Percentiles rank a stretch among this genome's conserved stretches.
Evolutionary conservation across 2,888 invertebrate species (phyloP).

Genomic region (Mesodorylaimus sp.): DNA sequence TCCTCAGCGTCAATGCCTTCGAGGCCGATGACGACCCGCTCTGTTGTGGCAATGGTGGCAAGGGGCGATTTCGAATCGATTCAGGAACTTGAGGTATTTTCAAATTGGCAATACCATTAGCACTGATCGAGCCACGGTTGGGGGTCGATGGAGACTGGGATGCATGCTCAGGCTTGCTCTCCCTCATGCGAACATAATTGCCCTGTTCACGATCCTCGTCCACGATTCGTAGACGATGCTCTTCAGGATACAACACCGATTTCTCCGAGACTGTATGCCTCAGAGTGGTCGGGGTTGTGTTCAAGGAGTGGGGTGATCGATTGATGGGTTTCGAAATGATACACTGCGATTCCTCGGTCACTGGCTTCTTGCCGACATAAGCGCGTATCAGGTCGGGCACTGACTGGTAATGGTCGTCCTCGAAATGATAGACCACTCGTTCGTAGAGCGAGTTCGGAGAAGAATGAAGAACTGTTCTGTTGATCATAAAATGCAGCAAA

Average conservation of each 20-base stretch:
- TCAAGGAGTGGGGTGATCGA: neutral
- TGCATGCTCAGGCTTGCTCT: too few relatives aligned
- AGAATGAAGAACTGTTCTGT: too few relatives aligned
- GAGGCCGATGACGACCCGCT: too few relatives aligned
- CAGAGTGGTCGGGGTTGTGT: neutral
- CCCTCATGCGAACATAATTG: neutral
- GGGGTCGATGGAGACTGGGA: neutral
- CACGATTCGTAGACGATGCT: too few relatives aligned
- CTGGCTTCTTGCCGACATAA: neutral
- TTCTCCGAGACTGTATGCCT: too few relatives aligned
- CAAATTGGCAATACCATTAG: neutral
- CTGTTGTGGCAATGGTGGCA: neutral
- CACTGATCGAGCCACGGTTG: neutral
- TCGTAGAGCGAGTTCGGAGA: neutral
- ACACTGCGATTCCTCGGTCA: neutral
- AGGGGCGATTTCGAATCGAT: neutral
- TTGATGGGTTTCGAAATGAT: neutral
- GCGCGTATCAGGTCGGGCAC: neutral
- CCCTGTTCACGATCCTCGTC: neutral
- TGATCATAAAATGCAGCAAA: slow-evolving; percentile 77
- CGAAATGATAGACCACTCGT: neutral
- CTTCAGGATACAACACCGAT: too few relatives aligned
- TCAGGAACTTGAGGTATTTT: too few relatives aligned
- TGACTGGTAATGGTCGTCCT: neutral
- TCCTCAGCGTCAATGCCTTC: too few relatives aligned